Evolutionary conservation across 2,888 invertebrate genomes (phyloP), one percentile per base, ranked within the genome.

Genomic region (Argyra leucocephala): DNA sequence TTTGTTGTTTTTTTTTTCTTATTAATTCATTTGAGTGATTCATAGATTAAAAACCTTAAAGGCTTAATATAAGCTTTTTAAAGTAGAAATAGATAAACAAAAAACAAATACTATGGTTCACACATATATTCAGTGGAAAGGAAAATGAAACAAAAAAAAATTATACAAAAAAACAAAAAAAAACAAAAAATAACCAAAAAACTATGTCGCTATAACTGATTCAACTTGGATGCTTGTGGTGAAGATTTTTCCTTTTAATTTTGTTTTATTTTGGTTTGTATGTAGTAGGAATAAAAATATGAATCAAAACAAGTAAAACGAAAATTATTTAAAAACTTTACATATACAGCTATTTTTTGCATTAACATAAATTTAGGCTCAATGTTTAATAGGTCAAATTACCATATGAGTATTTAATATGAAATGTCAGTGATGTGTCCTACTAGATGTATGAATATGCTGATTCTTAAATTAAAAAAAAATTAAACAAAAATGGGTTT

Each of bases 61-160:
- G 48, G 48, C 48, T 48, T 48, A 48, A 48, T 48, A 48, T 48
- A 48, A 48, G 48, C 48, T 48, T 48, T 48, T 48, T 18, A 31
- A 31, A 31, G 7, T 31, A 31, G 31, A 31, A n/a, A n/a, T n/a
- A n/a, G 31, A 31, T 10, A 31, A 31, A 31, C 7, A 6, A 31
- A 26, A 26, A 26, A 26, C 26, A 26, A 6, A 6, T 26, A 9
- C 9, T 26, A n/a, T n/a, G 48, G 48, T 48, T 48, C 18, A n/a
- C 18, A 48, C 18, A 18, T 48, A 3, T 48, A 48, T 48, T 48
- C 12, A 18, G 48, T 18, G n/a, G 48, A 48, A 10, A 37, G 5
- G 18, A 18, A 12, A n/a, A 9, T 10, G 15, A 37, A 37, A 37
- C 48, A 48, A 48, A 48, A 48, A 48, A 48, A 48, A n/a, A 18